Conservation (phyloP, 2,797 vertebrate genomes). For the Anisognathus igniventris region DNA sequence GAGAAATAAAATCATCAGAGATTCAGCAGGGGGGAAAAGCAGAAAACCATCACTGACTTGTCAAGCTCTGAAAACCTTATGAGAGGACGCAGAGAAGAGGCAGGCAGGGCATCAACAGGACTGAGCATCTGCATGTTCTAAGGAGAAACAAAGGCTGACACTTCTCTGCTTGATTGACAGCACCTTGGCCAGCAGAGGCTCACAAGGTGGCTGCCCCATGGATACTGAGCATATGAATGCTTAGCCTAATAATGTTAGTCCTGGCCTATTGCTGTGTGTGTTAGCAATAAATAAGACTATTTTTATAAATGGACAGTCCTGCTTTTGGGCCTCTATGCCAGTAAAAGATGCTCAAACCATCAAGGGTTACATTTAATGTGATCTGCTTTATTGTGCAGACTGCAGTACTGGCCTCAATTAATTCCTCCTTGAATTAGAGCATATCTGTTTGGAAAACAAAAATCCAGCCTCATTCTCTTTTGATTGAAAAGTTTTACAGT, state of each 20-base stretch:
- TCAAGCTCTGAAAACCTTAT: neutral
- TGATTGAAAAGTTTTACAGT: neutral
- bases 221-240: conserved; percentile 19
- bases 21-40: neutral
- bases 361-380: neutral
- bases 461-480: neutral
- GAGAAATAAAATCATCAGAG: neutral
- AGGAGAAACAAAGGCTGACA: neutral
- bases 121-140: neutral
- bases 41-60: neutral
- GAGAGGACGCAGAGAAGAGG: neutral
- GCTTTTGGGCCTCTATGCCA: neutral
- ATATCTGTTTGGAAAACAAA: neutral
- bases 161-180: conserved; percentile 6
- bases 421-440: conserved; percentile 2
- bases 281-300: neutral
- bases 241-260: conserved; percentile 25
- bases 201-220: neutral
- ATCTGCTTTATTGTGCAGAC: neutral
- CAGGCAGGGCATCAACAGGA: neutral
- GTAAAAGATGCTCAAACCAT: neutral
- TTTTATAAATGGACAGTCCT: neutral
- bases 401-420: neutral
- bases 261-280: neutral
- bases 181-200: conserved; percentile 17